These are phyloP conservation scores for Phrynocephalus forsythii DNA, from an alignment of 2,797 vertebrate species.

Conservation along the genomic window DNA sequence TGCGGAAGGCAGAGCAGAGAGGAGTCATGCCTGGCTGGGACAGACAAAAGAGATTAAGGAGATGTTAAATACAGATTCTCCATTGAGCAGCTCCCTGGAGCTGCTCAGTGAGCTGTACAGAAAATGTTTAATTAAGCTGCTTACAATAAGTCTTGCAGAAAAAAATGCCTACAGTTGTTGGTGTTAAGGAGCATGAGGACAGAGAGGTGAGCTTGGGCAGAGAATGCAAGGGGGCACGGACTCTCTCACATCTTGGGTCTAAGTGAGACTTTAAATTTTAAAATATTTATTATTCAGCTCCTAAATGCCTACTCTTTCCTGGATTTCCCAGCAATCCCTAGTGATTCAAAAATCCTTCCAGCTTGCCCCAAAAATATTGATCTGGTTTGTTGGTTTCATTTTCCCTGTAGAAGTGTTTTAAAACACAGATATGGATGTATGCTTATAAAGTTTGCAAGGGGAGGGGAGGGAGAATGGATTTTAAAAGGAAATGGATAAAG, in stretches of 20 bases:
- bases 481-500: too few species aligned
- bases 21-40: neutral
- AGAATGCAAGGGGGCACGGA: neutral
- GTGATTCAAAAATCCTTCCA: neutral
- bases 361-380: too few species aligned
- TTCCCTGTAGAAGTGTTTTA: too few species aligned
- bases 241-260: neutral
- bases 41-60: accelerated
- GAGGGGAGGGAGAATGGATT: too few species aligned
- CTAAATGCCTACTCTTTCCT: neutral
- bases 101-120: slow-evolving; percentile 55
- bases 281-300: neutral
- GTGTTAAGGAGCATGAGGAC: slow-evolving; percentile 23
- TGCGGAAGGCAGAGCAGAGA: slow-evolving; percentile 4
- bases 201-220: neutral
- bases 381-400: too few species aligned
- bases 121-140: slow-evolving; percentile 59
- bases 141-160: slow-evolving; percentile 68
- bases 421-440: too few species aligned
- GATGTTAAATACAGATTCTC: neutral
- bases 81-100: slow-evolving; percentile 22
- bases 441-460: too few species aligned
- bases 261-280: neutral
- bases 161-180: slow-evolving; percentile 35
- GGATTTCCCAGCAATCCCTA: neutral